These are phyloP conservation scores for Hiodon tergisus DNA, from an alignment of 2,113 vertebrate genomes.

Conservation along the genomic window DNA sequence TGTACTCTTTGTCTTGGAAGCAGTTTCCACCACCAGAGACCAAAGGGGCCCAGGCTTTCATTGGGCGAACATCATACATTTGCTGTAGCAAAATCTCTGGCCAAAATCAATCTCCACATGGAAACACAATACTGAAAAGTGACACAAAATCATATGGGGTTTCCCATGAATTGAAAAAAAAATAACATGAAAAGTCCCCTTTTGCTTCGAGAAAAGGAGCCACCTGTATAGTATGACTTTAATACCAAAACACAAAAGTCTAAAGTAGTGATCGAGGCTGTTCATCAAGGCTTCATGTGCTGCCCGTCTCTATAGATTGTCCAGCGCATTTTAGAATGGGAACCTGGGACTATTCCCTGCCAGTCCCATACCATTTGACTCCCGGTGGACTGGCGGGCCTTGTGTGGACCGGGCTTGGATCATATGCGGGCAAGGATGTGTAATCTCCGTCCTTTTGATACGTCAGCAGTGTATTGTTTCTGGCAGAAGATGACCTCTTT, in stretches of 20 bases:
- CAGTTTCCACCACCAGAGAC: background rate
- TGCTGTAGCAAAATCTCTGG: constrained; percentile 35
- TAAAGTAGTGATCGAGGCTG: background rate
- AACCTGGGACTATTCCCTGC: too few relatives aligned
- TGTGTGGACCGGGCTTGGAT: background rate
- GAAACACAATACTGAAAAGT: constrained; percentile 42
- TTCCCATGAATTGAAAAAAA: constrained; percentile 31
- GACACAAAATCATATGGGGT: constrained; percentile 49
- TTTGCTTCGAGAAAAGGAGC: background rate
- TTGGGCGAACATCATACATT: constrained; percentile 31
- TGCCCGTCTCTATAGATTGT: too few relatives aligned
- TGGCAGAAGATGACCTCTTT: constrained; percentile 2
- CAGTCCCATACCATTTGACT: background rate
- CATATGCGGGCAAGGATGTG: background rate
- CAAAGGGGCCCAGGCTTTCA: constrained; percentile 28
- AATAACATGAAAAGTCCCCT: constrained; percentile 8
- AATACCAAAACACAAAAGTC: background rate
- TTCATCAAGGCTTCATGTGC: background rate
- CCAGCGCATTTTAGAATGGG: too few relatives aligned
- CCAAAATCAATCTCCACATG: constrained; percentile 56
- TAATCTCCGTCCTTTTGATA: constrained; percentile 9
- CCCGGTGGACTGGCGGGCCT: background rate
- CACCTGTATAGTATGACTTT: background rate
- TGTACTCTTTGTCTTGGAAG: constrained; percentile 51
- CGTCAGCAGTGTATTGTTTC: constrained; percentile 9